A percentile compares a stretch with the other conserved stretches of the same genome.
Conservation (phyloP, 1,140 invertebrate genomes). For the Hypsibius dujardini region DNA sequence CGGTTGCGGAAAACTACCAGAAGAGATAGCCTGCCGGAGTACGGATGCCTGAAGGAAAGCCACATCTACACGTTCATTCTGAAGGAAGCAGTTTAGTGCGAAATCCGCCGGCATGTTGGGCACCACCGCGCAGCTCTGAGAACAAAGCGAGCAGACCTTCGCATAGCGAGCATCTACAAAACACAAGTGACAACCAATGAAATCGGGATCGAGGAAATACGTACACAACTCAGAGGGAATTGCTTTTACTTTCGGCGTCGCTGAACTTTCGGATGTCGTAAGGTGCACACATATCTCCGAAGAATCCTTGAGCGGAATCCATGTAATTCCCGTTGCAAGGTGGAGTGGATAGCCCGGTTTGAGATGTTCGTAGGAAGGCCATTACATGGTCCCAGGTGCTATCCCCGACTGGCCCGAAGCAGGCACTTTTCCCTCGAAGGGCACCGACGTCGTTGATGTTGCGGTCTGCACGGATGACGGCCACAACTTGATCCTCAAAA, state of each 20-base stretch:
- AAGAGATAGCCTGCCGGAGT: not conserved
- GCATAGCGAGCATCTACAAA: not conserved
- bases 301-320: not conserved
- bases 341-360: not conserved
- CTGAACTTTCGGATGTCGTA: not conserved
- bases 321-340: conserved; percentile 2
- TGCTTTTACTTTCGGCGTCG: not conserved
- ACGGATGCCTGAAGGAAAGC: not conserved
- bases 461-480: not conserved
- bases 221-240: too few relatives aligned
- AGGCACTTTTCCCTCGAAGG: conserved; percentile 1
- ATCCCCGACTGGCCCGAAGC: not conserved
- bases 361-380: not conserved
- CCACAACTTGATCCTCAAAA: not conserved
- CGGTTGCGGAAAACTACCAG: too few relatives aligned
- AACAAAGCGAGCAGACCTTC: not conserved
- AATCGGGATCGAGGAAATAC: not conserved
- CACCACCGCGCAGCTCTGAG: not conserved
- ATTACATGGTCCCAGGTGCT: conserved; percentile 1
- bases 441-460: not conserved
- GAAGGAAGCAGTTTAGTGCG: conserved; percentile 3
- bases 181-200: not conserved
- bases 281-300: conserved; percentile 13
- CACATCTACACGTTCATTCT: not conserved
- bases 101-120: not conserved